These are phyloP conservation scores for Sinhomidia bicolor DNA, from an alignment of 2,888 invertebrate species.

Conservation along the genomic window DNA sequence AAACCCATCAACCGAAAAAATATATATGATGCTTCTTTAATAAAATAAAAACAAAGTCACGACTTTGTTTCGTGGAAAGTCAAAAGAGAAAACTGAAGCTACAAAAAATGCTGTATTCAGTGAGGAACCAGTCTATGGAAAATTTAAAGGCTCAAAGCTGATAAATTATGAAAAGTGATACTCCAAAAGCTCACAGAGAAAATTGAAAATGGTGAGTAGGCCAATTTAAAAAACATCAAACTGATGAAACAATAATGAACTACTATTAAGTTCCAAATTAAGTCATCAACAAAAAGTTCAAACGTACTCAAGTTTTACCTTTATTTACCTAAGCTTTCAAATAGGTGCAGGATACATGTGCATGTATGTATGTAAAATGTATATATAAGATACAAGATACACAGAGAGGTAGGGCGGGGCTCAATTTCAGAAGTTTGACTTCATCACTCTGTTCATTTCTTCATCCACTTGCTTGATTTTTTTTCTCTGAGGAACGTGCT, in stretches of 20 bases:
- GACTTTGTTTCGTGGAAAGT: too few species aligned
- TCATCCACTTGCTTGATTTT: constrained; percentile 8
- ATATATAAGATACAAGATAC: too few species aligned
- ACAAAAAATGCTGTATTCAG: too few species aligned
- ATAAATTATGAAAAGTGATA: background rate
- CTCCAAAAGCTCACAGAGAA: too few species aligned
- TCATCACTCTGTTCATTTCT: too few species aligned
- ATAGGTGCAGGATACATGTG: too few species aligned
- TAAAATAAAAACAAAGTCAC: constrained; percentile 7
- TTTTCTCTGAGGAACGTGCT: constrained; percentile 13
- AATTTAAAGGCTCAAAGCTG: background rate
- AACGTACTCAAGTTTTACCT: background rate
- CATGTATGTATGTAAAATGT: too few species aligned
- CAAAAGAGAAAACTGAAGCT: too few species aligned
- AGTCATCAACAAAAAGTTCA: constrained; percentile 34
- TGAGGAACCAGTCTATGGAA: too few species aligned
- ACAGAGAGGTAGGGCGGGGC: constrained; percentile 53
- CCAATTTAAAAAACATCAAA: background rate
- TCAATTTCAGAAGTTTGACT: constrained; percentile 8
- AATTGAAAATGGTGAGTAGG: background rate
- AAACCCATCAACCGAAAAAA: too few species aligned
- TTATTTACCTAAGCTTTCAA: too few species aligned
- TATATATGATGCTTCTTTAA: too few species aligned
- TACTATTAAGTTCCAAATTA: constrained; percentile 37
- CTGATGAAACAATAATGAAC: constrained; percentile 20